Evolutionary conservation across 2,113 vertebrate species (phyloP), one percentile per base, ranked within the genome.

Genomic region (Rhabdornis inornatus): DNA sequence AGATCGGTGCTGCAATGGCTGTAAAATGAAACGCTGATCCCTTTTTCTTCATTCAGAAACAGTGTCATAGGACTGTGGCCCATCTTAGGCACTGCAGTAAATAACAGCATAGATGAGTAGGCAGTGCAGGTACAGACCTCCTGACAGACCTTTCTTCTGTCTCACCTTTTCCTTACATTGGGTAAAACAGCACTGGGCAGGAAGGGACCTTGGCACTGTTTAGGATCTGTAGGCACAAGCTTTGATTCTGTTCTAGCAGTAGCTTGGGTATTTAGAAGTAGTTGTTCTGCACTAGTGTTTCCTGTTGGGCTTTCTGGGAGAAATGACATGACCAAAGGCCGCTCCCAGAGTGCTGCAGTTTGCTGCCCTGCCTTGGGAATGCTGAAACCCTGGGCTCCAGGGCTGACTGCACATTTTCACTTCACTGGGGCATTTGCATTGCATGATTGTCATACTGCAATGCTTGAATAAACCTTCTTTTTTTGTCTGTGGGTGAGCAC

Each of bases 401-500:
- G 37, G 44, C 71, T 33, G 55, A 13, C 74, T 74, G 90, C 70
- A 87, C 33, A 69, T 80, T 85, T 79, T 89, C 79, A 53, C 55
- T 90, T 94, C 40, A 11, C 78, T 65, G 66, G 77, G 78, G 90
- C 49, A 49, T 90, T 83, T 91, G 87, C 87, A 87, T 42, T 77
- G 45, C 75, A 44, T 35, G 71, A 60, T 76, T 83, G 71, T 92
- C 82, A 85, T 79, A 68, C 66, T 92, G 84, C 87, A 90, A 15
- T 82, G 81, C 84, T 94, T 79, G 81, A 91, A 94, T 87, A 94
- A 94, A 76, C 71, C 57, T 90, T 90, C 71, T 90, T 90, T 93
- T 85, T 83, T 63, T 74, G 83, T 85, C 79, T 85, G 52, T 92
- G 79, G 64, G 75, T 77, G 79, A 88, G 71, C 53, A 63, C 83